Evolutionary conservation across 2,888 invertebrate genomes (phyloP), one percentile per base, ranked within the genome.

Genomic region (Lycophotia porphyrea): DNA sequence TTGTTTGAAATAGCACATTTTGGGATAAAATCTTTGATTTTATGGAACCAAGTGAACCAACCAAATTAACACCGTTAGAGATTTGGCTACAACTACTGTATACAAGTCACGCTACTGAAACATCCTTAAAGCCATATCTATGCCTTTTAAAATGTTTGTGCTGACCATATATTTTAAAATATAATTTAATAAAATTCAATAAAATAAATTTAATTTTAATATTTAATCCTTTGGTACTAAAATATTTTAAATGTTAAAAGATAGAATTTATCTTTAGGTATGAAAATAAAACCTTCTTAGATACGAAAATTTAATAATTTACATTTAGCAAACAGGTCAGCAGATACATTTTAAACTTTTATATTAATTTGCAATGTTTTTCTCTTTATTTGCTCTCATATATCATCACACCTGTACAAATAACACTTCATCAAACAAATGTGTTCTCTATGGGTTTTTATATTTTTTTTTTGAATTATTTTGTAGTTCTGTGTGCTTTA

Each of bases 361-460:
- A 34, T 58, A 34, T 52, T 85, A 44, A 81, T 85, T 83, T 85
- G 85, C 85, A 52, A 44, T 73, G 49, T 74, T 44, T 64, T 68
- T 69, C 1, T 58, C 11, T 83, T 71, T 0, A 47, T 63, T 74
- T 74, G 73, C 52, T 79, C 44, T 15, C 65, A 55, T 27, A 8
- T 24, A 61, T n/a, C 55, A 74, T 34, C 27, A 72, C 27, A 72
- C 27, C 27, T 58, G 27, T 55, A 42, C 21, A 60, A 42, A 60
- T 67, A 67, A 63, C 27, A 70, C 18, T 15, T n/a, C 39, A 78
- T 77, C 4, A 44, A 44, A 13, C 4, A 36, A 21, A n/a, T 9
- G 21, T 13, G 0, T 52, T 58, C 1, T 27, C 65, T 77, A 34
- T 34, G 44, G 76, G 39, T 42, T 34, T 42, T 34, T 4, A 42